phyloP scores from a whole-genome alignment of 2,888 invertebrate genomes.

The Meiosimyza platycephala region DNA sequence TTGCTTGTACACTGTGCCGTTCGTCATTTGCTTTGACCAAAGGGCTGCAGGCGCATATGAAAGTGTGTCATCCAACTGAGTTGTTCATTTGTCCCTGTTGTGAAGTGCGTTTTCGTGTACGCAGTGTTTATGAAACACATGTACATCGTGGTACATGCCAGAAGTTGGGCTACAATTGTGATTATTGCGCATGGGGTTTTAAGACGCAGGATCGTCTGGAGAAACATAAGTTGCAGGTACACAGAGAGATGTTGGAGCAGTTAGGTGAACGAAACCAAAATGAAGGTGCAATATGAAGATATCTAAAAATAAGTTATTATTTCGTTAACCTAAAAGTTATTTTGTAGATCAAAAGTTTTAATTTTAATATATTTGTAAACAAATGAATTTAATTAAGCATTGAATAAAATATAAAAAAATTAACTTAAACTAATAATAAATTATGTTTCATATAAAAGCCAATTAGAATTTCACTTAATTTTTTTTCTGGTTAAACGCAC shows the following conservation, averaged over 20 bases:
- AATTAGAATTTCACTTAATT: too few relatives aligned
- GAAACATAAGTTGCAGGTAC: conserved; percentile 30
- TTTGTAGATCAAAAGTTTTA: too few relatives aligned
- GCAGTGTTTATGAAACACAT: conserved; percentile 30
- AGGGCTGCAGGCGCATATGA: conserved; percentile 28
- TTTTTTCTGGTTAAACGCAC: too few relatives aligned
- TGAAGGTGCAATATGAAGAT: neutral
- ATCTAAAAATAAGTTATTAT: too few relatives aligned
- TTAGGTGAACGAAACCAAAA: neutral
- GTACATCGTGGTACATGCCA: conserved; percentile 33
- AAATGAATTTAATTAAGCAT: neutral
- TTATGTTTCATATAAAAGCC: too few relatives aligned
- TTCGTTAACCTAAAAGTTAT: too few relatives aligned
- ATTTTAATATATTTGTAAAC: too few relatives aligned
- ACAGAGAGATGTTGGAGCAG: conserved; percentile 17
- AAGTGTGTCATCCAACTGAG: conserved; percentile 31
- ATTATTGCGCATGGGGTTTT: conserved; percentile 34
- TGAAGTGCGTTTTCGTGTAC: conserved; percentile 32
- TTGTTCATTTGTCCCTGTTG: conserved; percentile 28
- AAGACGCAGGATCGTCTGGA: conserved; percentile 28
- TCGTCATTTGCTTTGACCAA: conserved; percentile 25
- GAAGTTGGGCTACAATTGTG: conserved; percentile 29
- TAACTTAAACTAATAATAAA: too few relatives aligned
- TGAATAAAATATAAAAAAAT: neutral
- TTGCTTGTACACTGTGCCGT: conserved; percentile 22